Evolutionary conservation across 2,888 invertebrate species (phyloP), one percentile per base, ranked within the genome.

Genomic region (Nineta flava): DNA sequence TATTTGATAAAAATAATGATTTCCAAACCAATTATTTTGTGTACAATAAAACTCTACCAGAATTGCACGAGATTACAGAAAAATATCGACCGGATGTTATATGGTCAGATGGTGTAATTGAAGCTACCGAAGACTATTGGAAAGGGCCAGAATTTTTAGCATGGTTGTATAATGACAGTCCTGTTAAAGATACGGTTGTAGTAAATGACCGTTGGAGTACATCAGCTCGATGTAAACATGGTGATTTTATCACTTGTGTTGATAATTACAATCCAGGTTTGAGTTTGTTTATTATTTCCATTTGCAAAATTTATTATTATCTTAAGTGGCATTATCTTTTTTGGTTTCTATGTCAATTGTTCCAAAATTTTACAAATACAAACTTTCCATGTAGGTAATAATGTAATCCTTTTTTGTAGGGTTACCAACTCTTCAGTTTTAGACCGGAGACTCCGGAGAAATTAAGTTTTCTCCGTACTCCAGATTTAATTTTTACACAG

Each of bases 21-120:
- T 86, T 81, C 57, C 66, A 69, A 5, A 77, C 79, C 2, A 72
- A 76, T 31, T 66, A 73, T 41, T 94, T 83, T 64, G 81, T 84
- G 0, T 65, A 72, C 6, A 68, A 74, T 2, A 90, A 91, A 65
- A 70, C 82, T n/a, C 67, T 81, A 55, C 88, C 88, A 0, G 93
- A 94, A 65, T 71, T 94, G 59, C 73, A 77, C 53, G 92, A 93
- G 61, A 61, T 91, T 46, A 72, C 90, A 19, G 63, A 75, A 51
- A 68, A 70, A 51, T 86, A 85, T 58, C 62, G 74, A 51, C 85
- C 85, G 0, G 86, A 90, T 31, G 72, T 95, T 0, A 65, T 95
- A 13, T 95, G 94, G 94, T 83, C 91, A 0, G 95, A 95, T 65
- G 95, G 95, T 0, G 95, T 94, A 57, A 93, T 93, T 92, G 93